Evolutionary conservation across 2,113 vertebrate species (phyloP), one percentile per base, ranked within the genome.

Genomic region (Brachyhypopomus gauderio): DNA sequence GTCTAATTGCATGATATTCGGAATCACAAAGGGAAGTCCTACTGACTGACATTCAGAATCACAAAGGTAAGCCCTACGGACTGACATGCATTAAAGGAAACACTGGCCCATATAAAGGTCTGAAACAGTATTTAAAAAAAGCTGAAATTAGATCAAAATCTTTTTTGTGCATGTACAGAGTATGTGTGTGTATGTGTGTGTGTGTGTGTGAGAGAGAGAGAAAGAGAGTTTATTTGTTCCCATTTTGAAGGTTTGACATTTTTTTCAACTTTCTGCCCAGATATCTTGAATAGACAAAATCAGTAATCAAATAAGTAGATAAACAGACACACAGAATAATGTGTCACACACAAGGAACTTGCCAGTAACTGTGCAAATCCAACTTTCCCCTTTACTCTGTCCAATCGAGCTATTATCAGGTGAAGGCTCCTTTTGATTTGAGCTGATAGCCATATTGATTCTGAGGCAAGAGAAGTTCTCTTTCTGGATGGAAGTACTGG

Each of bases 21-120:
- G 9, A 14, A 14, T 52, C 12, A 52, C 45, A 14, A 52, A 14
- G 45, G 45, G 45, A 14, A 52, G 77, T 36, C 23, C 12, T 41
- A 23, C 30, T 77, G 48, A 77, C 78, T 72, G 59, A 55, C 34
- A 62, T 75, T 70, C n/a, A n/a, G 52, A 79, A n/a, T n/a, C n/a
- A n/a, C n/a, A n/a, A n/a, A n/a, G n/a, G n/a, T n/a, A n/a, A n/a
- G n/a, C n/a, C n/a, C n/a, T n/a, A n/a, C n/a, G n/a, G n/a, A n/a
- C n/a, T n/a, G n/a, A n/a, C n/a, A n/a, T 30, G 2, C 30, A 30
- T 84, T 30, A 56, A 38, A 0, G 20, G 55, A 62, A 80, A 78
- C 6, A 6, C 20, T 41, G 77, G 77, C 14, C 48, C 45, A 78
- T 23, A 36, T n/a, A 58, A 56, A 59, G n/a, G 14, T 23, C 41